phyloP scores from a whole-genome alignment of 2,888 invertebrate genomes.

The Tridacna crocea region DNA sequence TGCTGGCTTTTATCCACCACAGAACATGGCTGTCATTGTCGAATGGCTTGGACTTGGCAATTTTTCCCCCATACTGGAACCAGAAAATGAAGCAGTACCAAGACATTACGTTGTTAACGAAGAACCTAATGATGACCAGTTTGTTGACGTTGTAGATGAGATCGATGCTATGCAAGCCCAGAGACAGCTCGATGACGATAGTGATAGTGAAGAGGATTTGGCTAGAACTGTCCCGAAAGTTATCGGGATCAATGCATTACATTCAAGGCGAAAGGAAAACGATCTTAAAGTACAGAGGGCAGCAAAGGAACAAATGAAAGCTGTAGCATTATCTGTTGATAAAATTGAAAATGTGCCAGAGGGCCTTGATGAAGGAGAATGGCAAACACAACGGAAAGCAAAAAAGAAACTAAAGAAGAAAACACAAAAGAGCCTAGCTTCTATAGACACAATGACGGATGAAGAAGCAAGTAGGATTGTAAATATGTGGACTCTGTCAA shows the following conservation, averaged over 20 bases:
- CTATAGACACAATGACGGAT: conserved; percentile 66
- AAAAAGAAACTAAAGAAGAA: conserved; percentile 59
- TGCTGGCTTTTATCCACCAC: conserved; percentile 4
- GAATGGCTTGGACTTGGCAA: conserved; percentile 72
- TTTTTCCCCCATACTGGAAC: conserved; percentile 46
- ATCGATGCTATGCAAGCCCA: conserved; percentile 60
- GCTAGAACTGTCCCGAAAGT: not conserved
- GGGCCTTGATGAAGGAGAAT: conserved; percentile 33
- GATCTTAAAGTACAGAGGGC: conserved; percentile 20
- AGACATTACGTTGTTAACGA: not conserved
- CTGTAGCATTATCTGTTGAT: conserved; percentile 50
- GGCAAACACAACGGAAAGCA: conserved; percentile 44
- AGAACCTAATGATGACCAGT: conserved; percentile 60
- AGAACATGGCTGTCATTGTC: conserved; percentile 53
- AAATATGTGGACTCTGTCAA: conserved; percentile 74
- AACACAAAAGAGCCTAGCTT: conserved; percentile 57
- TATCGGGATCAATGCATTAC: not conserved
- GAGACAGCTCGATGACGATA: conserved; percentile 56
- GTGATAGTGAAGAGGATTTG: conserved; percentile 52
- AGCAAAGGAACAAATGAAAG: conserved; percentile 30
- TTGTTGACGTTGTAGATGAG: conserved; percentile 65
- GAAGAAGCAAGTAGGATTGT: conserved; percentile 61
- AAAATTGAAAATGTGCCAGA: conserved; percentile 37
- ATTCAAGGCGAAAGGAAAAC: not conserved
- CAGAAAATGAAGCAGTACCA: conserved; percentile 36